Conservation (phyloP, 2,113 vertebrate species). For the Tympanuchus pallidicinctus region DNA sequence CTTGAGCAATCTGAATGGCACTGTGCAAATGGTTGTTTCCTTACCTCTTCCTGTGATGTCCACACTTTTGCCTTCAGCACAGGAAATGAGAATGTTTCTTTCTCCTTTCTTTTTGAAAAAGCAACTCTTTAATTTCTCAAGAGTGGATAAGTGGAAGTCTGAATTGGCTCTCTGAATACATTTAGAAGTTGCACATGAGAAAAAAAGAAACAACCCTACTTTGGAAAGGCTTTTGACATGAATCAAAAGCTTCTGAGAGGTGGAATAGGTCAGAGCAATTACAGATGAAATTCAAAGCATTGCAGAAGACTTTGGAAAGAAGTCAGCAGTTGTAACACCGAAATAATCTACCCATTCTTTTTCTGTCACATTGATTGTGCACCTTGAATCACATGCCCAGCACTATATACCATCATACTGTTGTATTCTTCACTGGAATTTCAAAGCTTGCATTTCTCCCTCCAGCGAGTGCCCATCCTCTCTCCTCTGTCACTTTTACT, state of each 20-base stretch:
- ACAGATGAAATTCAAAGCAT: slow-evolving; percentile 4
- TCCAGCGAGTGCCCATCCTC: background rate
- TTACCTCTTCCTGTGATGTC: background rate
- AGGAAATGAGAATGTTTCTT: background rate
- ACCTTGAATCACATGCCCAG: background rate
- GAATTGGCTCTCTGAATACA: background rate
- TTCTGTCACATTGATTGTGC: background rate
- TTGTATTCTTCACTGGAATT: slow-evolving; percentile 30
- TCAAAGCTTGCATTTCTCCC: slow-evolving; percentile 47
- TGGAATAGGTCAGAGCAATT: slow-evolving; percentile 17
- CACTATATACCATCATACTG: background rate
- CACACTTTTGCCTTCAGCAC: background rate
- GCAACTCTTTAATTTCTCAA: background rate
- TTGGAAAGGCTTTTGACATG: background rate
- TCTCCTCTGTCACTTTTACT: slow-evolving; percentile 33
- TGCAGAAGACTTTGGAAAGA: slow-evolving; percentile 15
- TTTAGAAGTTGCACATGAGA: slow-evolving; percentile 2
- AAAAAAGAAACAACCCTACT: background rate
- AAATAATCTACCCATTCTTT: background rate
- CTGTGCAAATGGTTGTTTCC: background rate
- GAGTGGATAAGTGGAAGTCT: slow-evolving; percentile 22
- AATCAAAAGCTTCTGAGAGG: slow-evolving; percentile 5
- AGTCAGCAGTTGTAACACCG: background rate
- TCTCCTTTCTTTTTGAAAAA: background rate
- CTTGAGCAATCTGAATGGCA: background rate